Conservation (phyloP, 92 coral and sea anemone species). For the Chrysogorgia sp. region DNA sequence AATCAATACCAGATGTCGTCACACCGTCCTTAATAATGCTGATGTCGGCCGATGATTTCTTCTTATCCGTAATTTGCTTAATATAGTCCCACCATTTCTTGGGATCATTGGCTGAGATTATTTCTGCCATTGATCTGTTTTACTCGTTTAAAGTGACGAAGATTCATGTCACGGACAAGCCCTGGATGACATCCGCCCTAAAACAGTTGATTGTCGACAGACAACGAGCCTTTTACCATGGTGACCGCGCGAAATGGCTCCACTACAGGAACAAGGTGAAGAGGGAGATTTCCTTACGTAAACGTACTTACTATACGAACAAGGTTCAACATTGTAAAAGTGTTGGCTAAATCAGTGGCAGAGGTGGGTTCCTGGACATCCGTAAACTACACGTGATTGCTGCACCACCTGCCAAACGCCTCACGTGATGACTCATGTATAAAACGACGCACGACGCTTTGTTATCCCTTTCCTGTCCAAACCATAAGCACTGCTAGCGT, state of each 20-base stretch:
- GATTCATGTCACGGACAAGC: slow-evolving; percentile 23
- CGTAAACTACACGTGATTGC: slow-evolving; percentile 8
- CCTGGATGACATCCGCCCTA: too few relatives aligned
- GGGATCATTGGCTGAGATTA: slow-evolving; percentile 50
- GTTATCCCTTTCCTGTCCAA: neutral
- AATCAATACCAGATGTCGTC: slow-evolving; percentile 15
- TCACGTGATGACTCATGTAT: slow-evolving; percentile 13
- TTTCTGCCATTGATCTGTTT: slow-evolving; percentile 29
- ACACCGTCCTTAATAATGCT: slow-evolving; percentile 40
- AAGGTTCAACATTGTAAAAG: slow-evolving; percentile 31
- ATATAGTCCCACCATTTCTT: slow-evolving; percentile 60
- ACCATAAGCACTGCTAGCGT: too few relatives aligned
- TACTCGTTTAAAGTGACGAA: slow-evolving; percentile 43
- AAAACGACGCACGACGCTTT: slow-evolving; percentile 3
- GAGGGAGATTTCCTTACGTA: slow-evolving; percentile 30
- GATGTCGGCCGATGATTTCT: slow-evolving; percentile 1
- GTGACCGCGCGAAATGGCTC: neutral
- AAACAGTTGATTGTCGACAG: slow-evolving; percentile 49
- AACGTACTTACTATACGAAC: slow-evolving; percentile 31
- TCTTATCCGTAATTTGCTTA: slow-evolving; percentile 52
- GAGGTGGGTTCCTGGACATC: slow-evolving; percentile 7
- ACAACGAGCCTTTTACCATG: slow-evolving; percentile 38
- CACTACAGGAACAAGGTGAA: slow-evolving; percentile 12
- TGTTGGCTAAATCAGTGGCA: slow-evolving; percentile 27
- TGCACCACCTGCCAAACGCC: slow-evolving; percentile 31